phyloP scores from a whole-genome alignment of 2,888 invertebrate species.

The Meiosimyza platycephala region DNA sequence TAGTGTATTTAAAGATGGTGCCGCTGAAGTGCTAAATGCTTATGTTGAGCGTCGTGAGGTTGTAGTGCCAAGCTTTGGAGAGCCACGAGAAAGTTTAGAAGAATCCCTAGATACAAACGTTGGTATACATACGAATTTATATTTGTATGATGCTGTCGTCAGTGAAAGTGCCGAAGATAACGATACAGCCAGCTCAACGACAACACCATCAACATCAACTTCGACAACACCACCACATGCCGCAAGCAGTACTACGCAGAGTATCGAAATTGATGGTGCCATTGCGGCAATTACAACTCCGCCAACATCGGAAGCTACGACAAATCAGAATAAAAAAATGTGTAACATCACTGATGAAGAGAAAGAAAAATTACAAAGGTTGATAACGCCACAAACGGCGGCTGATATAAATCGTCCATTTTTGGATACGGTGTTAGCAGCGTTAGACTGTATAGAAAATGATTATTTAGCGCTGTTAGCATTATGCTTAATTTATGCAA shows the following conservation, averaged over 20 bases:
- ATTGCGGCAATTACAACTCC: neutral
- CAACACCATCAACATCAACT: slow-evolving; percentile 24
- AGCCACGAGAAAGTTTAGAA: slow-evolving; percentile 81
- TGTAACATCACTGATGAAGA: slow-evolving; percentile 94
- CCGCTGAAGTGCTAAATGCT: slow-evolving; percentile 75
- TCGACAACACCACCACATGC: slow-evolving; percentile 28
- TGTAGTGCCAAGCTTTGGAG: slow-evolving; percentile 74
- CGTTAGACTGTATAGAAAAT: slow-evolving; percentile 90
- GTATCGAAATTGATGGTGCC: slow-evolving; percentile 41
- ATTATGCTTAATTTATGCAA: slow-evolving; percentile 92
- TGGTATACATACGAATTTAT: slow-evolving; percentile 50
- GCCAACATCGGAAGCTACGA: neutral
- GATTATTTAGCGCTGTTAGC: slow-evolving; percentile 94
- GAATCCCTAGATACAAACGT: slow-evolving; percentile 75
- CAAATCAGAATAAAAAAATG: slow-evolving; percentile 49
- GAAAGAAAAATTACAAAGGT: slow-evolving; percentile 74
- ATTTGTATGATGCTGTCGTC: slow-evolving; percentile 38
- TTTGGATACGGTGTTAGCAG: slow-evolving; percentile 87
- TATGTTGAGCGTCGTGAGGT: slow-evolving; percentile 72
- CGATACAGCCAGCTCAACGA: slow-evolving; percentile 39
- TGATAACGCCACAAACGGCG: slow-evolving; percentile 52
- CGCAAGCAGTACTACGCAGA: slow-evolving; percentile 38
- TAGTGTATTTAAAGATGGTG: slow-evolving; percentile 77
- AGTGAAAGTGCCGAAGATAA: slow-evolving; percentile 51
- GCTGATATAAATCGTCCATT: slow-evolving; percentile 71